A percentile compares a stretch with the other conserved stretches of the same genome.
Conservation (phyloP, 2,888 invertebrate species). For the Tridacna gigas region DNA sequence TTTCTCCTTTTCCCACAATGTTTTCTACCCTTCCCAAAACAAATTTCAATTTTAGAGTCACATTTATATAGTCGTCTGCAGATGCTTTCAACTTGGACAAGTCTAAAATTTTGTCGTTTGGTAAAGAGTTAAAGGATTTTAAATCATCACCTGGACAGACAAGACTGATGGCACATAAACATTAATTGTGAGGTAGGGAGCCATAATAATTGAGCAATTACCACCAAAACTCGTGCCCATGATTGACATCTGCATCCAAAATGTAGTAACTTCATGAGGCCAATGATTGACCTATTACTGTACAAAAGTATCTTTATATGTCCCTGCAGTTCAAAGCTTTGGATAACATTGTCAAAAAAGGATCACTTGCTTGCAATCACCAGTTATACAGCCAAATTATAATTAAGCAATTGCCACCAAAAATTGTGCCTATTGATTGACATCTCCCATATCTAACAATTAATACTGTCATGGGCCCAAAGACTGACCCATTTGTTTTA, state of each 20-base stretch:
- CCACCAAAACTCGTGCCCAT: constrained; percentile 35
- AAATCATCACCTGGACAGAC: neutral
- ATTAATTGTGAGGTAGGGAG: constrained; percentile 2
- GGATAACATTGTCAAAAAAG: too few species aligned
- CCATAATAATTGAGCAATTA: constrained; percentile 63
- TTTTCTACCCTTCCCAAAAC: too few species aligned
- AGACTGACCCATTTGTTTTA: too few species aligned
- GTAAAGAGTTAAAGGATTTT: neutral
- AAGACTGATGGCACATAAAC: constrained; percentile 6
- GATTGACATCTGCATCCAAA: constrained; percentile 18
- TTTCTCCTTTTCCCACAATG: neutral
- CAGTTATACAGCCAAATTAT: too few species aligned
- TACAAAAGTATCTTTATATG: neutral
- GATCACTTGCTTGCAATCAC: too few species aligned
- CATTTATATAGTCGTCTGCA: too few species aligned
- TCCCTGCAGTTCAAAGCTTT: neutral
- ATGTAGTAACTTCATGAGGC: neutral
- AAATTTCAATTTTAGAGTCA: too few species aligned
- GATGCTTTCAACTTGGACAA: too few species aligned
- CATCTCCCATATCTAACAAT: too few species aligned
- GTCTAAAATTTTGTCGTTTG: neutral
- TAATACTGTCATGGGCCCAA: too few species aligned
- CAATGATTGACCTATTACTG: neutral
- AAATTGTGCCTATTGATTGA: too few species aligned
- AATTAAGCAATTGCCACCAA: too few species aligned